Base-by-base conservation (phyloP, 2,888 invertebrate genomes). In the Drosophila phalerata region DNA sequence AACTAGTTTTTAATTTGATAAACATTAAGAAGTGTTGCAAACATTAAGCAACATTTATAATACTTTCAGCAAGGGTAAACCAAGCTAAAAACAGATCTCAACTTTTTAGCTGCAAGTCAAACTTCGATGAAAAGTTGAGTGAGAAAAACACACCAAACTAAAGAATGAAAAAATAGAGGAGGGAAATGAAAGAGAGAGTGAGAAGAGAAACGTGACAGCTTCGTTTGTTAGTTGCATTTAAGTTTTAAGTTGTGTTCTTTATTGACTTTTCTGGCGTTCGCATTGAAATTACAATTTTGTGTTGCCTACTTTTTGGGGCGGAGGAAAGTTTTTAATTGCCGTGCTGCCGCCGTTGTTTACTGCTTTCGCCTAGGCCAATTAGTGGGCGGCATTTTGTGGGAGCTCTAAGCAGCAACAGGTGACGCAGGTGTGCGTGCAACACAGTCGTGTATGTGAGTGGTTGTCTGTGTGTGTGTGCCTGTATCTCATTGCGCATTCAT, bases 91-190 rank as follows among this genome's bases (percentile, higher is more conserved):
- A 57, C 64, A 57, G 72, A 63, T 60, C 47, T 25, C 43, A 74
- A 76, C 72, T 78, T 76, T 78, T 72, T 67, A 43, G 63, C 69
- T 75, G 68, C 67, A 67, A 77, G 84, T 80, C 85, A 87, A 86
- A 83, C 85, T 83, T 83, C 75, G 85, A 73, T 73, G 73, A 73
- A 80, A 88, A 85, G 88, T 84, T 83, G 71, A 56, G 69, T 71
- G 79, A 83, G 78, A 75, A 73, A 75, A 75, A 77, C 60, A 69
- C 69, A 67, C 66, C 49, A 68, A 79, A 68, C 67, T 70, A 37
- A 49, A 64, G 63, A 38, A 42, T 19, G 11, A 8, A 17, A 45
- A 22, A 17, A 19, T 2, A 11, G 25, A 30, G 19, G 32, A 43
- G 4, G 13, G 43, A 42, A 15, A 28, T n/a, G 8, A 10, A 56